These are phyloP conservation scores for Cromileptes altivelis DNA, from an alignment of 2,113 vertebrate species.

Conservation along the genomic window DNA sequence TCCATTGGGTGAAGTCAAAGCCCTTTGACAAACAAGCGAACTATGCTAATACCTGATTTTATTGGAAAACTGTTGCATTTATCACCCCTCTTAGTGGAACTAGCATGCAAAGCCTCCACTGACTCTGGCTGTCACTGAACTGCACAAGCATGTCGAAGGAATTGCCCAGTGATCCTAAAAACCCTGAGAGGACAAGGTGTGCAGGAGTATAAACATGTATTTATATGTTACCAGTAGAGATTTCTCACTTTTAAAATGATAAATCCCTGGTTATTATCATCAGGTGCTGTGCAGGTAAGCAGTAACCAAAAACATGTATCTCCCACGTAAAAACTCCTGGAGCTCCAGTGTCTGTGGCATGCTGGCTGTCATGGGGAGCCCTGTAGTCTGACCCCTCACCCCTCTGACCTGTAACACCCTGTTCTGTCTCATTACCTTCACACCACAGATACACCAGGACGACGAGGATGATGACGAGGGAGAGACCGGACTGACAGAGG, in stretches of 20 bases:
- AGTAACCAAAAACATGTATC: conserved; percentile 57
- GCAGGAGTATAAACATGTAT: not conserved
- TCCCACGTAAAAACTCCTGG: conserved; percentile 63
- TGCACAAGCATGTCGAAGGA: conserved; percentile 76
- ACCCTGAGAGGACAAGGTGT: conserved; percentile 20
- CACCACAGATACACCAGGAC: conserved; percentile 89
- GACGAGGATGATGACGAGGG: conserved; percentile 94
- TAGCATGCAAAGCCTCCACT: conserved; percentile 74
- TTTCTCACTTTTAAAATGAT: conserved; percentile 43
- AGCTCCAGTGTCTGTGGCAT: conserved; percentile 84
- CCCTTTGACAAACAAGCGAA: conserved; percentile 15
- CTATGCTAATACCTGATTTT: conserved; percentile 1
- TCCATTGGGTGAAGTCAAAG: conserved; percentile 33
- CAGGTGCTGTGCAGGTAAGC: conserved; percentile 69
- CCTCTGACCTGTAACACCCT: conserved; percentile 5
- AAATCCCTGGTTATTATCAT: conserved; percentile 55
- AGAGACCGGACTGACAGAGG: conserved; percentile 93
- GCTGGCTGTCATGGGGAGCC: conserved; percentile 75
- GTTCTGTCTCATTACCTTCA: conserved; percentile 34
- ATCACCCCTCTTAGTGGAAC: conserved; percentile 55
- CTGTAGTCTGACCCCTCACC: not conserved
- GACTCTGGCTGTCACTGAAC: conserved; percentile 70
- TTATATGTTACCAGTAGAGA: conserved; percentile 59
- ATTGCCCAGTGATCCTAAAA: conserved; percentile 46
- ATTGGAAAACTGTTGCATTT: conserved; percentile 18